Evolutionary conservation across 2,797 vertebrate species (phyloP), one percentile per base, ranked within the genome.

Genomic region (Enteromius viviparus): DNA sequence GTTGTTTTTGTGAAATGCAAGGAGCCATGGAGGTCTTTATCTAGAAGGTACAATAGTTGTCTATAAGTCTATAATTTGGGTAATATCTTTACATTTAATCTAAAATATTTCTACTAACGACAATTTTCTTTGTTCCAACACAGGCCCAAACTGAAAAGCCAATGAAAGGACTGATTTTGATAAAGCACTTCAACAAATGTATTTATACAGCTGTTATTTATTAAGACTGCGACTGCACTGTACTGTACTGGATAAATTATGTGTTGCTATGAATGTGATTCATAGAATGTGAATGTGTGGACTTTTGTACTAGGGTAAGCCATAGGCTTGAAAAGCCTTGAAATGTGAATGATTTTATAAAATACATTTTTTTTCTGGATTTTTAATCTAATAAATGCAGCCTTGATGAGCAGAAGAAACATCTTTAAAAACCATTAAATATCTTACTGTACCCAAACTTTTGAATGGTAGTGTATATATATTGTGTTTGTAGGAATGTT

Each of bases 1-100:
- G 76, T 94, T 78, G 93, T 89, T 0, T 95, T 95, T 77, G 92
- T 94, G 47, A 94, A 91, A 90, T 96, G 95, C 85, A 93, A 92
- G 70, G 90, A 92, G 4, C 1, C 81, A 0, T 93, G 94, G 95
- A 92, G 88, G 76, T 68, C 1, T 72, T 62, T 70, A 58, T 76
- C 82, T 1, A 92, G 80, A 87, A 93, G 91, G 94, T 94, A 23
- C 21, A 64, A 4, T 19, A 34, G 37, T 2, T 6, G 45, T 11
- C 9, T 19, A 12, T 3, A n/a, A n/a, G 51, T 53, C 23, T 9
- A 2, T 75, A n/a, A 17, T 5, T 3, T 11, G 12, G 23, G 23
- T 29, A 3, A 37, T n/a, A 19, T 45, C 1, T 17, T 71, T 7
- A 6, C 21, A 32, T 29, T 32, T 60, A 70, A 23, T 45, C 10